Evolutionary conservation across 2,797 vertebrate species (phyloP).

Genomic region (Muscicapa striata): DNA sequence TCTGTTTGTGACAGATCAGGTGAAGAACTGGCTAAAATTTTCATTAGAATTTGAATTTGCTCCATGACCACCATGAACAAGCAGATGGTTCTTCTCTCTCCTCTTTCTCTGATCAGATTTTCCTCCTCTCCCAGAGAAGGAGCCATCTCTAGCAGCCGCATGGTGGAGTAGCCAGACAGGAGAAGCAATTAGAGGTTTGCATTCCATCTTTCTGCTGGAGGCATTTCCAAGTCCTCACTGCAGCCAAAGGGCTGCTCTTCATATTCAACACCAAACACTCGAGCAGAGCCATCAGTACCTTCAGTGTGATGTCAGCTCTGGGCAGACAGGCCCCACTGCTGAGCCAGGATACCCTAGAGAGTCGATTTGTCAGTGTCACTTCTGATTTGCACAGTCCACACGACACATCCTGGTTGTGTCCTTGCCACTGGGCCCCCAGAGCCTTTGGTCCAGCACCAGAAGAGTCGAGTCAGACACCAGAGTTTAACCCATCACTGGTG

Average conservation of each 20-base stretch:
- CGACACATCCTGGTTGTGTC: accelerated
- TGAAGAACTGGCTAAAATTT: neutral
- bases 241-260: neutral
- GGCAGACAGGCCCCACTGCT: neutral
- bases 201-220: neutral
- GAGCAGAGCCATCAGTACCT: neutral
- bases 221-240: neutral
- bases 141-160: neutral
- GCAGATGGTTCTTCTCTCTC: neutral
- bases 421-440: neutral
- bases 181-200: neutral
- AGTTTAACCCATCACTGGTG: accelerated
- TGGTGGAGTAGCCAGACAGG: neutral
- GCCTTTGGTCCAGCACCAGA: neutral
- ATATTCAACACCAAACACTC: neutral
- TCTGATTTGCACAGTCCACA: neutral
- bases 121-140: neutral
- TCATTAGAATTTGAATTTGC: neutral
- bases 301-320: neutral
- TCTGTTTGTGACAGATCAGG: neutral
- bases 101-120: neutral
- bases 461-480: neutral
- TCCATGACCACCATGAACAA: neutral
- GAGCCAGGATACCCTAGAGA: neutral
- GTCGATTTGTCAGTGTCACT: neutral